Evolutionary conservation across 2,888 invertebrate species (phyloP).

Genomic region (Drosophila rubida): DNA sequence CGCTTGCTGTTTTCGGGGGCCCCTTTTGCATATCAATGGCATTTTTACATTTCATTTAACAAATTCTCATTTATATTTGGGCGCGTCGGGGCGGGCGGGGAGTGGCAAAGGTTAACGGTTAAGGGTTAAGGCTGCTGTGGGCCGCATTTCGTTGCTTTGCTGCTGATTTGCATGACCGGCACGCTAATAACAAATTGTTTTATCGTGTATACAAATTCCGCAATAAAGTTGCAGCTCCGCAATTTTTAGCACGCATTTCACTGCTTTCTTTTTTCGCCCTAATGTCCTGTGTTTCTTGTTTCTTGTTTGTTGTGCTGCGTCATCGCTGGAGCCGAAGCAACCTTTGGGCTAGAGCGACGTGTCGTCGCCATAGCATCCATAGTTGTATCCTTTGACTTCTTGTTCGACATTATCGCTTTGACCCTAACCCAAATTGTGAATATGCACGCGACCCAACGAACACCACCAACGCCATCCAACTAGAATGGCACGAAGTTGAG

Average conservation of each 20-base stretch:
- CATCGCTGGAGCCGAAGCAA: conserved; percentile 5
- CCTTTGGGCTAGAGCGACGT: conserved; percentile 40
- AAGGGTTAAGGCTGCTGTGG: conserved; percentile 28
- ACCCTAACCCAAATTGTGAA: conserved; percentile 83
- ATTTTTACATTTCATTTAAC: conserved; percentile 76
- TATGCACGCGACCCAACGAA: conserved; percentile 79
- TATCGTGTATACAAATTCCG: conserved; percentile 75
- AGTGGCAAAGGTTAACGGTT: conserved; percentile 15
- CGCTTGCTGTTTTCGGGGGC: neutral
- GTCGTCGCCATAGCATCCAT: conserved; percentile 40
- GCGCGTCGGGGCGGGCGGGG: neutral
- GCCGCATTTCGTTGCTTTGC: neutral
- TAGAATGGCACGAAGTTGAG: neutral
- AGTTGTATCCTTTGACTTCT: conserved; percentile 66
- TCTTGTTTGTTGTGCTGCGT: conserved; percentile 38
- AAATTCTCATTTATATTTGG: conserved; percentile 51
- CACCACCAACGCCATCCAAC: too few species aligned
- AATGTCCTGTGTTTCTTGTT: neutral
- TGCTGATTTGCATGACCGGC: conserved; percentile 62
- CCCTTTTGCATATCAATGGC: conserved; percentile 53
- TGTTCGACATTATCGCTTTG: conserved; percentile 74
- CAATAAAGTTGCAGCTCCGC: conserved; percentile 60
- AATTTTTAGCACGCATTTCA: conserved; percentile 67
- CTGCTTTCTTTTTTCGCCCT: conserved; percentile 1
- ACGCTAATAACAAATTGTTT: conserved; percentile 78